A percentile compares a stretch with the other conserved stretches of the same genome.
These are phyloP conservation scores for Embidobia sp. DNA, from an alignment of 2,888 invertebrate species.

Conservation along the genomic window DNA sequence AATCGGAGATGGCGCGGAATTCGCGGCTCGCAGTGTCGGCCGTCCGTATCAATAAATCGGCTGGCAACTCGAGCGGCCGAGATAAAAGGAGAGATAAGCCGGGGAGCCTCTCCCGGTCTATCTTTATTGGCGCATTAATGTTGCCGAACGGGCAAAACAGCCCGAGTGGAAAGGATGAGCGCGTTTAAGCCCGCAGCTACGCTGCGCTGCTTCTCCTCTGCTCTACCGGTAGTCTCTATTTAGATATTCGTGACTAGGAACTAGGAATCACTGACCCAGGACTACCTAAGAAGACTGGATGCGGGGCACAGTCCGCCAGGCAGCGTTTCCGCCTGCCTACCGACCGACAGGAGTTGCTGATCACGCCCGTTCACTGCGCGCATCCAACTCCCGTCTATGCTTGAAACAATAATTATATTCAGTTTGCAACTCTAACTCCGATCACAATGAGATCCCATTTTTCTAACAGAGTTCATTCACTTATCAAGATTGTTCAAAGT, in stretches of 20 bases:
- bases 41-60: slow-evolving; percentile 56
- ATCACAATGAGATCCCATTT: slow-evolving; percentile 49
- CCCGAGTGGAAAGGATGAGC: slow-evolving; percentile 47
- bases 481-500: slow-evolving; percentile 25
- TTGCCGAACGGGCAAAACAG: slow-evolving; percentile 51
- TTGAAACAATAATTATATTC: slow-evolving; percentile 49
- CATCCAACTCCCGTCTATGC: slow-evolving; percentile 30
- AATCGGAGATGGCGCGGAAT: slow-evolving; percentile 51
- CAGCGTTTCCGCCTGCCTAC: slow-evolving; percentile 65
- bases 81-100: slow-evolving; percentile 48
- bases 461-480: slow-evolving; percentile 18
- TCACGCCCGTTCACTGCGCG: slow-evolving; percentile 37
- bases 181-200: no score
- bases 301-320: slow-evolving; percentile 34
- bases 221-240: slow-evolving; percentile 70
- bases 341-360: slow-evolving; percentile 53
- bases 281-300: slow-evolving; percentile 69
- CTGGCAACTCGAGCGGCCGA: slow-evolving; percentile 47
- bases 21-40: slow-evolving; percentile 45
- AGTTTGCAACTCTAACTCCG: slow-evolving; percentile 12
- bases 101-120: slow-evolving; percentile 37
- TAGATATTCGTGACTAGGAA: slow-evolving; percentile 79
- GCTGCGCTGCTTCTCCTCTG: slow-evolving; percentile 31
- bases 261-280: slow-evolving; percentile 80
- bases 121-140: slow-evolving; percentile 62